Evolutionary conservation across 2,113 vertebrate genomes (phyloP).

Genomic region (Clarias gariepinus): DNA sequence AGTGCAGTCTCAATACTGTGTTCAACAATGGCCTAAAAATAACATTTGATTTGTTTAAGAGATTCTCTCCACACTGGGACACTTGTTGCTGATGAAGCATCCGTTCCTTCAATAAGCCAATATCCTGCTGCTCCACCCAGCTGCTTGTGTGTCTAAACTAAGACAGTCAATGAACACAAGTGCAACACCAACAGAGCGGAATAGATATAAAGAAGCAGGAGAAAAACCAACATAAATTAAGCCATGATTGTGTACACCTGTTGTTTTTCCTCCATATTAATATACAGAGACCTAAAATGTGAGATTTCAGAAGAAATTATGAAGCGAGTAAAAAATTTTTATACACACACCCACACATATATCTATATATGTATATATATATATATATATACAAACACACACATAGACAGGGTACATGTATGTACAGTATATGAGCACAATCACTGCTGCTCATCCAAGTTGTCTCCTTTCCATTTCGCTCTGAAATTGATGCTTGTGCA

Average conservation of each 20-base stretch:
- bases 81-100: neutral
- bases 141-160: neutral
- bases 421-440: no score
- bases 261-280: neutral
- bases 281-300: neutral
- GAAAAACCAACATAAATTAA: neutral
- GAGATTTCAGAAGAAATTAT: no score
- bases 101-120: neutral
- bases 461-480: neutral
- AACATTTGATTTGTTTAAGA: neutral
- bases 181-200: neutral
- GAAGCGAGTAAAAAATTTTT: neutral
- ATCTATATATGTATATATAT: no score
- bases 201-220: neutral
- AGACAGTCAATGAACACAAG: neutral
- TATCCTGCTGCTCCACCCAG: constrained; percentile 6
- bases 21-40: constrained; percentile 15
- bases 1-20: neutral
- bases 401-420: no score
- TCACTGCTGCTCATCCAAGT: neutral
- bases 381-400: no score
- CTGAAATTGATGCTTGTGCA: neutral
- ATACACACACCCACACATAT: no score
- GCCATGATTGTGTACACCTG: neutral
- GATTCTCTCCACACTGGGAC: neutral